Conservation (phyloP, 1,140 invertebrate genomes). For the Zaprionus ornatus region DNA sequence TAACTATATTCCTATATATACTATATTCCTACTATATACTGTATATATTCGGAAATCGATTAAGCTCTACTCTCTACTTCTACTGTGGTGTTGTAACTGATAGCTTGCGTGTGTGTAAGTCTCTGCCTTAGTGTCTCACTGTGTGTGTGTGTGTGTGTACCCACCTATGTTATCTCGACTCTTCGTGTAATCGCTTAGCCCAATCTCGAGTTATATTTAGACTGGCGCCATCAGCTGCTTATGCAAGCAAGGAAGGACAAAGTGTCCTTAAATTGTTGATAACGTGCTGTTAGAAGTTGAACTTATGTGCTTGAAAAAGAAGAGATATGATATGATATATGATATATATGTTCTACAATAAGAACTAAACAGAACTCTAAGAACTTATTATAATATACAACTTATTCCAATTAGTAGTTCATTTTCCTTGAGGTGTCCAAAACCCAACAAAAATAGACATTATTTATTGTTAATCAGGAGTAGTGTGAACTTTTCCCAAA, state of each 20-base stretch:
- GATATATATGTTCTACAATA: neutral
- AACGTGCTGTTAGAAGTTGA: neutral
- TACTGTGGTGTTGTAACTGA: constrained; percentile 74
- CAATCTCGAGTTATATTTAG: constrained; percentile 36
- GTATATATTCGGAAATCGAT: constrained; percentile 9
- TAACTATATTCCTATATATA: neutral
- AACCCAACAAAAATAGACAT: neutral
- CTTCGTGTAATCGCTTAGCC: constrained; percentile 25
- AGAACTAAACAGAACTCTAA: neutral
- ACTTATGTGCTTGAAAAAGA: neutral
- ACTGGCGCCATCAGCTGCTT: constrained; percentile 8
- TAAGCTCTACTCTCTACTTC: constrained; percentile 42
- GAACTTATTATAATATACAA: too few relatives aligned
- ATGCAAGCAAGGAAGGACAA: neutral
- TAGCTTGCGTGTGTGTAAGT: constrained; percentile 49
- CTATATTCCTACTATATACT: too few relatives aligned
- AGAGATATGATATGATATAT: neutral
- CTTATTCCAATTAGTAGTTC: too few relatives aligned
- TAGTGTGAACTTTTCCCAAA: neutral
- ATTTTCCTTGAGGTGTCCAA: too few relatives aligned
- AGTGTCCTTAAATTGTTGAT: neutral
- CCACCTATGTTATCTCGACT: constrained; percentile 14
- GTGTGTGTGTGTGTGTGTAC: constrained; percentile 45
- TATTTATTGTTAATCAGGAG: neutral
- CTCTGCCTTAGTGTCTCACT: constrained; percentile 10